Conservation (phyloP, 2,888 invertebrate genomes). For the Calliphora vomitoria region DNA sequence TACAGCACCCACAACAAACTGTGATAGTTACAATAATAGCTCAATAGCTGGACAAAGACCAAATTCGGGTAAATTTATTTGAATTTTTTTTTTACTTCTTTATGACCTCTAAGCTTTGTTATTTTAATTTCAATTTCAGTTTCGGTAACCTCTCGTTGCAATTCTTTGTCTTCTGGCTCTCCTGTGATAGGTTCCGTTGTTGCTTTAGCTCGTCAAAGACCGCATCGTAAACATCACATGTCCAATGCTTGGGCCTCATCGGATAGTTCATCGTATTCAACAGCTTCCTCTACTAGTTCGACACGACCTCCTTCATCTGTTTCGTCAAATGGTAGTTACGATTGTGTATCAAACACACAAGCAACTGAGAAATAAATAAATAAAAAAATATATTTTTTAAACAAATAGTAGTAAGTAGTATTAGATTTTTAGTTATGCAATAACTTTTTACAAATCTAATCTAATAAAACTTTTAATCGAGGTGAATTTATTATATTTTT, state of each 20-base stretch:
- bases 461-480: not conserved
- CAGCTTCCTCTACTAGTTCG: slow-evolving; percentile 77
- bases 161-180: slow-evolving; percentile 75
- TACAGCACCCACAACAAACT: slow-evolving; percentile 51
- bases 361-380: slow-evolving; percentile 21
- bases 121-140: slow-evolving; percentile 33
- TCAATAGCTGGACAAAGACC: slow-evolving; percentile 25
- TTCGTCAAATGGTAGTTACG: slow-evolving; percentile 77
- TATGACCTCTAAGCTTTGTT: not conserved
- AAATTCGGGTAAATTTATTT: slow-evolving; percentile 59
- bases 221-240: slow-evolving; percentile 71
- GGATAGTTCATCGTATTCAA: slow-evolving; percentile 76
- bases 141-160: slow-evolving; percentile 33
- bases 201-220: slow-evolving; percentile 77
- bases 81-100: not conserved
- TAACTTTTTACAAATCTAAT: not conserved
- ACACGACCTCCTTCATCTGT: slow-evolving; percentile 77
- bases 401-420: not conserved
- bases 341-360: slow-evolving; percentile 56
- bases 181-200: slow-evolving; percentile 80
- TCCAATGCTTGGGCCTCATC: slow-evolving; percentile 78
- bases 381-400: too few species aligned
- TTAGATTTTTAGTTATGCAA: not conserved
- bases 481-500: too few species aligned
- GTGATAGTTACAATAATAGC: not conserved